phyloP scores from a whole-genome alignment of 2,113 vertebrate species.

The Myrmecobius fasciatus region DNA sequence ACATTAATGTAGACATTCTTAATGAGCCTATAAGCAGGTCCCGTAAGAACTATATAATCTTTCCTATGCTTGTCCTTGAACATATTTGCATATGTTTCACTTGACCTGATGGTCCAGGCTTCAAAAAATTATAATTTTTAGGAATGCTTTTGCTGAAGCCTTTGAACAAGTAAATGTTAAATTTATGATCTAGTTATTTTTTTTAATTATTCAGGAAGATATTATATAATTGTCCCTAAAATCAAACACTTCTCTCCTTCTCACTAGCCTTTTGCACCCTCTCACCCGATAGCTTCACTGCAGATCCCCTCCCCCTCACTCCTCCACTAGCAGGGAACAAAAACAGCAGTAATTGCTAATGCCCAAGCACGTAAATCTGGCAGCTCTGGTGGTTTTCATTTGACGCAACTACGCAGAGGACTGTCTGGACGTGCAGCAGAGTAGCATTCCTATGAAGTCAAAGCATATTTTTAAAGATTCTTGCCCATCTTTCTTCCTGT shows the following conservation, averaged over 20 bases:
- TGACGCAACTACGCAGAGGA: slow-evolving; percentile 82
- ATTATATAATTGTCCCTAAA: slow-evolving; percentile 41
- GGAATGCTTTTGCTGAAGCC: slow-evolving; percentile 7
- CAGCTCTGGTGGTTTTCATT: slow-evolving; percentile 74
- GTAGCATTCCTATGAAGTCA: slow-evolving; percentile 62
- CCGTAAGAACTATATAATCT: background rate
- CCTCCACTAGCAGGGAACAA: slow-evolving; percentile 73
- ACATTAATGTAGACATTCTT: slow-evolving; percentile 41
- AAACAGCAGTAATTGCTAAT: slow-evolving; percentile 84
- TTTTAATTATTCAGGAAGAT: slow-evolving; percentile 52
- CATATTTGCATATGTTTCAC: slow-evolving; percentile 41
- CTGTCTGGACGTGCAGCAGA: slow-evolving; percentile 73
- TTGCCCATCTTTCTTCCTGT: slow-evolving; percentile 39
- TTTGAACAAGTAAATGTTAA: slow-evolving; percentile 51
- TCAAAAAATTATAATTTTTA: slow-evolving; percentile 49
- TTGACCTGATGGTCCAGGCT: slow-evolving; percentile 16
- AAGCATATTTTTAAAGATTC: slow-evolving; percentile 59
- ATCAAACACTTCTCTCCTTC: slow-evolving; percentile 29
- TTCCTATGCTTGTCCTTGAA: slow-evolving; percentile 18
- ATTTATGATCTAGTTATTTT: slow-evolving; percentile 23
- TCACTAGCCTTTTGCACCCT: slow-evolving; percentile 34
- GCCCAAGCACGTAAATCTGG: slow-evolving; percentile 82
- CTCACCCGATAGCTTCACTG: slow-evolving; percentile 78
- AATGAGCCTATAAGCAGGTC: slow-evolving; percentile 42
- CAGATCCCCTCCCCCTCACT: slow-evolving; percentile 80